These are phyloP conservation scores for Coregonus ussuriensis DNA, from an alignment of 2,797 vertebrate genomes.

Conservation along the genomic window DNA sequence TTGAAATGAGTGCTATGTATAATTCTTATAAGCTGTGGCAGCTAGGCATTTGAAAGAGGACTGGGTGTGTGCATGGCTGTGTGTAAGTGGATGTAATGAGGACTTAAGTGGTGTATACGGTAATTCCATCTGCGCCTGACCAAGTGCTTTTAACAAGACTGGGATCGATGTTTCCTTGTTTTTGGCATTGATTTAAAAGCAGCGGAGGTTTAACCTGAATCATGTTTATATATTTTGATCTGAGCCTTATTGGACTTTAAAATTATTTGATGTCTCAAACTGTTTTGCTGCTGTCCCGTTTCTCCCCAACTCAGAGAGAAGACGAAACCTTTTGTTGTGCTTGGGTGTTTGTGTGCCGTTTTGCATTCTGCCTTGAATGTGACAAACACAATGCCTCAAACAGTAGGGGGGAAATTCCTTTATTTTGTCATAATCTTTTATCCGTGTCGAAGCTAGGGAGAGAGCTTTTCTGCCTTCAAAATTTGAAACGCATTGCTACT, in stretches of 20 bases:
- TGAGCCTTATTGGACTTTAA: not conserved
- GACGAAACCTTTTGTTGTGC: too few relatives aligned
- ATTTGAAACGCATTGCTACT: slow-evolving; percentile 28
- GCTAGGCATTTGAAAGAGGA: not conserved
- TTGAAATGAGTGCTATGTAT: not conserved
- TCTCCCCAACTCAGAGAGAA: not conserved
- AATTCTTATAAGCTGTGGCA: not conserved
- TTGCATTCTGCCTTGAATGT: too few relatives aligned
- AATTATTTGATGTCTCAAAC: too few relatives aligned
- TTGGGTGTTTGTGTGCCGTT: too few relatives aligned
- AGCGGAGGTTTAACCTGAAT: too few relatives aligned
- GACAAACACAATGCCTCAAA: too few relatives aligned
- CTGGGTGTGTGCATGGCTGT: slow-evolving; percentile 1
- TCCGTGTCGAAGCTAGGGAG: slow-evolving; percentile 14
- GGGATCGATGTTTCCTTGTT: not conserved
- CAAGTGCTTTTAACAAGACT: slow-evolving; percentile 18
- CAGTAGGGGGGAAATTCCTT: not conserved
- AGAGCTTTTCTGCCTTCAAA: slow-evolving; percentile 15
- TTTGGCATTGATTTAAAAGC: not conserved
- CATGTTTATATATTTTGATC: not conserved
- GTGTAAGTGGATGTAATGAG: slow-evolving; percentile 5
- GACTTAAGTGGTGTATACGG: not conserved
- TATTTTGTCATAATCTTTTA: slow-evolving; percentile 22
- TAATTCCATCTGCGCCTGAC: slow-evolving; percentile 3
- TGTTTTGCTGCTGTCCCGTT: not conserved